Evolutionary conservation across 2,797 vertebrate species (phyloP), one percentile per base, ranked within the genome.

Genomic region (Cynodonichthys magdalenae): DNA sequence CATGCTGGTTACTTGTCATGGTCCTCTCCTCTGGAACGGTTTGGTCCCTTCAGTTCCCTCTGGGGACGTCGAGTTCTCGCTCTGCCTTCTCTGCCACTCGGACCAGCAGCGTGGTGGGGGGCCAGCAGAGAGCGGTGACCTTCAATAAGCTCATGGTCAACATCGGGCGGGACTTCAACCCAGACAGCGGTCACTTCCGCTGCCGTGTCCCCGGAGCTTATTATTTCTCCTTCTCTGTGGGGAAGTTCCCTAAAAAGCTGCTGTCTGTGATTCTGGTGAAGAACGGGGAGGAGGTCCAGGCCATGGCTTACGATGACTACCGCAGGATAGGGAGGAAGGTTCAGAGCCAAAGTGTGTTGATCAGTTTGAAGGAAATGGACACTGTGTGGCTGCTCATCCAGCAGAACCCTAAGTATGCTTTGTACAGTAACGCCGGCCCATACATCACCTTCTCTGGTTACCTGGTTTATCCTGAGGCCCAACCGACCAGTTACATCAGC

Each of bases 401-500:
- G 60, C 77, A 85, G 59, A 93, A 71, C 59, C 81, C 91, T 1
- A 85, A 90, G 75, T 94, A 93, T 9, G 93, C 92, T 17, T 59
- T 94, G 63, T 95, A 94, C 79, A 95, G 94, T 80, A 94, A 92
- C 1, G 59, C 75, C 1, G 93, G 93, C 9, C 88, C 92, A 14
- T 95, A 95, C 82, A 92, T 94, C 75, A 91, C 93, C 56, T 95
- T 93, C 79, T 93, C 91, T 18, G 94, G 94, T 50, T 94, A 94
- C 79, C 88, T 95, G 0, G 82, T 94, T 15, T 92, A 94, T 54
- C 89, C 93, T 14, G 90, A 93, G 6, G 29, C 66, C 39, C 70
- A 86, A 6, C 17, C 75, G 24, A 28, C 54, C 36, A 66, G 65
- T 68, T 76, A 83, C 58, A 71, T 90, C 63, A 89, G 62, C 82